These are phyloP conservation scores for Gorsachius magnificus DNA, from an alignment of 2,797 vertebrate species.

Conservation along the genomic window DNA sequence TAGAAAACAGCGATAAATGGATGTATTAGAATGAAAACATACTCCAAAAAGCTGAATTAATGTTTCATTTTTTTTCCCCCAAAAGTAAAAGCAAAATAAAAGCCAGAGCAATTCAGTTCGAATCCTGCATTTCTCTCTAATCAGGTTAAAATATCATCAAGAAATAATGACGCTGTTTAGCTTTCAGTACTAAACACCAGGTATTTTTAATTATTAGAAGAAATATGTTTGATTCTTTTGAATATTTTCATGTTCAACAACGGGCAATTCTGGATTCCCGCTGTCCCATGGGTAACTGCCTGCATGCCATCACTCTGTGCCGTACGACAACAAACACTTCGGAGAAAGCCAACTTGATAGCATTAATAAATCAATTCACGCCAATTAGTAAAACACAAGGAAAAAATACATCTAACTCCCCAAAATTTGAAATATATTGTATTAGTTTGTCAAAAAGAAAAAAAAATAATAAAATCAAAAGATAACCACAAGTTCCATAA, in stretches of 20 bases:
- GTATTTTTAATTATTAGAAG: neutral
- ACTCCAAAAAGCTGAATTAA: neutral
- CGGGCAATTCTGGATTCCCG: neutral
- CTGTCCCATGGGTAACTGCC: neutral
- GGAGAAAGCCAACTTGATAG: neutral
- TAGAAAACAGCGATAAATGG: neutral
- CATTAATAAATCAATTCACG: neutral
- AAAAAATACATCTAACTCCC: neutral
- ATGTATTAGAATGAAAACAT: neutral
- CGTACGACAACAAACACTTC: neutral
- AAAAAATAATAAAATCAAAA: neutral
- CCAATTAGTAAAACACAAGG: neutral
- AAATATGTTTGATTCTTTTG: neutral
- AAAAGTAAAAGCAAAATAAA: neutral
- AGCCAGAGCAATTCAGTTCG: neutral
- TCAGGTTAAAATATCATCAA: neutral
- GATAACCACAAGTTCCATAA: neutral
- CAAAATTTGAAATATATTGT: neutral
- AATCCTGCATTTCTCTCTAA: neutral
- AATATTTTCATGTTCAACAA: neutral
- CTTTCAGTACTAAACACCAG: neutral
- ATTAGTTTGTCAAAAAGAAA: neutral
- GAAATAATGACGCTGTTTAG: neutral
- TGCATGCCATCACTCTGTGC: too few species aligned
- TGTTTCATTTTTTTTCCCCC: neutral